A percentile compares a stretch with the other conserved stretches of the same genome.
These are phyloP conservation scores for Paramuricea clavata DNA, from an alignment of 92 coral and sea anemone species.

Conservation along the genomic window DNA sequence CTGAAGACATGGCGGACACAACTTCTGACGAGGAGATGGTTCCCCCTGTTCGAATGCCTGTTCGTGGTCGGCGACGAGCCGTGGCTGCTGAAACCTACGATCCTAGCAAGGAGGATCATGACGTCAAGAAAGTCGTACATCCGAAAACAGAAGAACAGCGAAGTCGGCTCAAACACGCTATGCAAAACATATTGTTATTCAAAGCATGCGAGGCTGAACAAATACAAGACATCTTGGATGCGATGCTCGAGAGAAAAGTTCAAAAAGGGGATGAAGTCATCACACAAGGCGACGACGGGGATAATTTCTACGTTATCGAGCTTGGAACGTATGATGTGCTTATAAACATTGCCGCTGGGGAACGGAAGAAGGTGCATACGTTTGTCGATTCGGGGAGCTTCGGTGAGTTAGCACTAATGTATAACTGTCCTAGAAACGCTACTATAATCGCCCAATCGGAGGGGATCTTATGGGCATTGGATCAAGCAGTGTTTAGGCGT, in stretches of 20 bases:
- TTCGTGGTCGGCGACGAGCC: constrained; percentile 85
- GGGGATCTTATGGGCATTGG: constrained; percentile 95
- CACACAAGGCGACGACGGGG: constrained; percentile 96
- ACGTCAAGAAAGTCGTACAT: constrained; percentile 77
- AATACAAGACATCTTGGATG: constrained; percentile 79
- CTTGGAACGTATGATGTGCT: constrained; percentile 91
- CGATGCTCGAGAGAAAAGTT: constrained; percentile 93
- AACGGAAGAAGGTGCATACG: constrained; percentile 86
- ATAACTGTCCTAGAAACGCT: constrained; percentile 98
- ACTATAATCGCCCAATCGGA: constrained; percentile 89
- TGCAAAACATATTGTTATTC: constrained; percentile 86
- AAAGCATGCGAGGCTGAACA: constrained; percentile 93
- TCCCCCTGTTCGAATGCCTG: constrained; percentile 83
- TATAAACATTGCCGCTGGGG: constrained; percentile 71
- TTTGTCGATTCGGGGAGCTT: constrained; percentile 89
- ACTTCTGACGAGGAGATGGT: constrained; percentile 76
- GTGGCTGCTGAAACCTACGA: constrained; percentile 98
- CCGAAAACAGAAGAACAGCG: constrained; percentile 93
- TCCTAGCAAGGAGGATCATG: constrained; percentile 79
- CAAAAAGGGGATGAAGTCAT: constrained; percentile 81
- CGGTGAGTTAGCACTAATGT: constrained; percentile 97
- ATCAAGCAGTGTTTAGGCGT: constrained; percentile 85
- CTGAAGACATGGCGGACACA: constrained; percentile 29
- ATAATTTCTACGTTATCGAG: constrained; percentile 95
- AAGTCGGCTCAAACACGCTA: constrained; percentile 82